phyloP scores from a whole-genome alignment of 1,140 invertebrate genomes.

The Pygmarrhopalites habei region DNA sequence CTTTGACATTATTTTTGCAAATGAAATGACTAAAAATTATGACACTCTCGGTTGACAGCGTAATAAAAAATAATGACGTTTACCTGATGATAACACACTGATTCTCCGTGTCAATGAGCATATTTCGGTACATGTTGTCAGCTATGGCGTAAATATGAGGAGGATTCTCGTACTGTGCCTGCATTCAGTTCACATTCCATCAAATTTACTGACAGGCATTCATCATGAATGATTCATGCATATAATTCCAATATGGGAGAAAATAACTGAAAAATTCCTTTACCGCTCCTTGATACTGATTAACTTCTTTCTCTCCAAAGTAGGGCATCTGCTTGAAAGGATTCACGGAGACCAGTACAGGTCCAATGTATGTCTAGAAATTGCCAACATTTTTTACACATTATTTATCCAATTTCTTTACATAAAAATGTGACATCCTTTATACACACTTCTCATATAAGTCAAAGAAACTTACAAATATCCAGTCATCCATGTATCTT shows the following conservation, averaged over 20 bases:
- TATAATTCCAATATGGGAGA: neutral
- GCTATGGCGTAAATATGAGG: slow-evolving; percentile 67
- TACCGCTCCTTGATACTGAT: slow-evolving; percentile 66
- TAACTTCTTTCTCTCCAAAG: slow-evolving; percentile 63
- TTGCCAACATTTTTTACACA: too few species aligned
- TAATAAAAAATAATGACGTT: too few species aligned
- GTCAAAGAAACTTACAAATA: slow-evolving; percentile 56
- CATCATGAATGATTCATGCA: neutral
- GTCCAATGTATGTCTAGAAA: slow-evolving; percentile 69
- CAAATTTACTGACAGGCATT: slow-evolving; percentile 26
- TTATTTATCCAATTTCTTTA: too few species aligned
- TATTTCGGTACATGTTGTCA: slow-evolving; percentile 70
- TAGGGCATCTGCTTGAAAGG: slow-evolving; percentile 70
- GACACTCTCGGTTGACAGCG: too few species aligned
- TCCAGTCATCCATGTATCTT: slow-evolving; percentile 64
- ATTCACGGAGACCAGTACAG: slow-evolving; percentile 70
- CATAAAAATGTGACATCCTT: too few species aligned
- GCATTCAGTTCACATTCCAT: too few species aligned
- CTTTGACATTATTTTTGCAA: too few species aligned
- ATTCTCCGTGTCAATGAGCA: slow-evolving; percentile 65
- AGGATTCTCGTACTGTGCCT: slow-evolving; percentile 67
- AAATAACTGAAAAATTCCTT: too few species aligned
- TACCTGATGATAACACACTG: slow-evolving; percentile 71
- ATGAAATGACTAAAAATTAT: too few species aligned
- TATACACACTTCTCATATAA: too few species aligned